Evolutionary conservation across 2,888 invertebrate species (phyloP).

Genomic region (Disparrhopalites patrizii): DNA sequence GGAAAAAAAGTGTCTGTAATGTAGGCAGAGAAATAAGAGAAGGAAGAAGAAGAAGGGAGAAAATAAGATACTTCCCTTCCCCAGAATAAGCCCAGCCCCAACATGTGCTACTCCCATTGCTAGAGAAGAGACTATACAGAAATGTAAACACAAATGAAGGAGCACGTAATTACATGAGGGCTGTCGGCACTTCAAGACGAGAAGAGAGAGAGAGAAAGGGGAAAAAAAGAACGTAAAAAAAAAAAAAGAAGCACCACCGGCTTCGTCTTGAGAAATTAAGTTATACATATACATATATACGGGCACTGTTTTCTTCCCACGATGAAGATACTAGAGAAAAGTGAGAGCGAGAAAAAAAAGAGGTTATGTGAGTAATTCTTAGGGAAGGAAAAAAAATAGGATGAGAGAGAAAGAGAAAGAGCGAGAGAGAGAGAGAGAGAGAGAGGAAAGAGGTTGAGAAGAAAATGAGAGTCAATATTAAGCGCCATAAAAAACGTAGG

Average conservation of each 20-base stretch:
- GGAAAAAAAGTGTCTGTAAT: too few relatives aligned
- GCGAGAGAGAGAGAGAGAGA: neutral
- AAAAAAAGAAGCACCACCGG: slow-evolving; percentile 5
- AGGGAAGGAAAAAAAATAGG: neutral
- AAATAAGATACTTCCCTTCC: too few relatives aligned
- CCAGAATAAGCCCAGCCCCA: too few relatives aligned
- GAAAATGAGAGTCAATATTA: slow-evolving; percentile 6
- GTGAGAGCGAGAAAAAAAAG: neutral
- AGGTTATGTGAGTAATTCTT: too few relatives aligned
- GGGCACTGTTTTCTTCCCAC: neutral
- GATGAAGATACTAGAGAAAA: neutral
- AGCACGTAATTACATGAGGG: slow-evolving; percentile 3
- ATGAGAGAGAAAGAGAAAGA: neutral
- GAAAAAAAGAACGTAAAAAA: slow-evolving; percentile 5
- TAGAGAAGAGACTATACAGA: too few relatives aligned
- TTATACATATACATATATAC: neutral
- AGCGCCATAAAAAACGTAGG: neutral
- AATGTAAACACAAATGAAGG: slow-evolving; percentile 2
- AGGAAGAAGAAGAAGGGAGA: too few relatives aligned
- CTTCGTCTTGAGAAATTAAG: slow-evolving; percentile 8
- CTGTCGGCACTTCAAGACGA: slow-evolving; percentile 5
- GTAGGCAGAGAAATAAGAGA: too few relatives aligned
- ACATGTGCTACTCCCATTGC: too few relatives aligned
- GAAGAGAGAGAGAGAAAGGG: neutral
- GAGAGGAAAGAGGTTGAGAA: neutral